A percentile compares a stretch with the other conserved stretches of the same genome.
Evolutionary conservation across 2,113 vertebrate species (phyloP).

Genomic region (Myrmophylax atrothorax): DNA sequence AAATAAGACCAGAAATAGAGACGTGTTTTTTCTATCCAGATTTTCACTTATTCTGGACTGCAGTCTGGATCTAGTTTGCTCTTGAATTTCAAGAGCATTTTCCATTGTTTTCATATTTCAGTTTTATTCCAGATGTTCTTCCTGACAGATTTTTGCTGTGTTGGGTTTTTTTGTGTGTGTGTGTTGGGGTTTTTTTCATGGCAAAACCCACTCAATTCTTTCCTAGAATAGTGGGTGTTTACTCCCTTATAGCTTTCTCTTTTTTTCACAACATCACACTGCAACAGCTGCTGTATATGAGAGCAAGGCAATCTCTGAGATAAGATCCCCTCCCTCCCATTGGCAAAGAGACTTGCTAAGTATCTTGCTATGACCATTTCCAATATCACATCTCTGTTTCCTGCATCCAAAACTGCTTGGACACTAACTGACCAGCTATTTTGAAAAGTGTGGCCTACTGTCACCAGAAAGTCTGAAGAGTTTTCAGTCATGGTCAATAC

Average conservation of each 20-base stretch:
- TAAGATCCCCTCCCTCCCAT: not conserved
- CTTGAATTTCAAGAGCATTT: constrained; percentile 16
- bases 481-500: not conserved
- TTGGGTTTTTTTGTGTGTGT: not conserved
- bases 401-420: not conserved
- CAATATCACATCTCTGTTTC: not conserved
- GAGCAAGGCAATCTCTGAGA: not conserved
- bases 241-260: not conserved
- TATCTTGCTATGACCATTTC: not conserved
- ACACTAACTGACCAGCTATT: not conserved
- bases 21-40: not conserved
- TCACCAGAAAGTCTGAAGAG: not conserved
- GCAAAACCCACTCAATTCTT: not conserved
- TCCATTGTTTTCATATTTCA: constrained; percentile 28
- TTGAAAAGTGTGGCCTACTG: not conserved
- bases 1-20: not conserved
- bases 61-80: not conserved
- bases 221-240: not conserved
- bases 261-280: not conserved
- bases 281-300: not conserved
- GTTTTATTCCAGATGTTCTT: constrained; percentile 31
- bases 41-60: not conserved
- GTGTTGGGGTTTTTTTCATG: not conserved
- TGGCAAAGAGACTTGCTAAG: not conserved
- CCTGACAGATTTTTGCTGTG: not conserved